Evolutionary conservation across 2,797 vertebrate genomes (phyloP), one percentile per base, ranked within the genome.

Genomic region (Sebastes nivosus): DNA sequence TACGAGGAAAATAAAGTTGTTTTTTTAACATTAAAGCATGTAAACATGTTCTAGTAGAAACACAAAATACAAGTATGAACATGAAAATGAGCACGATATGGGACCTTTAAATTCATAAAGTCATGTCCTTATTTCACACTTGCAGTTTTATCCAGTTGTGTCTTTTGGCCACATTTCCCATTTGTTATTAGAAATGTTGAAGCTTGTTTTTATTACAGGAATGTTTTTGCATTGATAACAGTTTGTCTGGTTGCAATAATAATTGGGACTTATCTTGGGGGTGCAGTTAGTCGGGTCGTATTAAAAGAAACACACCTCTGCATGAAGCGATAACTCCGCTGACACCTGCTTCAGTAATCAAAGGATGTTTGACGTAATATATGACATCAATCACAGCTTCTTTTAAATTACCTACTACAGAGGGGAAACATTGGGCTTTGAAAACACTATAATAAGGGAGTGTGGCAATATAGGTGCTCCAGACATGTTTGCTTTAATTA

Each of bases 211-310:
- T 59, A 25, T 25, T 18, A 46, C 11, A 57, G 55, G 14, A 46
- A 34, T 38, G 22, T 32, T 75, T 65, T 59, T 61, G 27, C 32
- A 63, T 57, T 14, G 13, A 67, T 67, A 55, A 68, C n/a, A 55
- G 8, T 10, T 3, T 11, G 29, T 72, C 36, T 50, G 46, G 46
- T 38, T 54, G 32, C 24, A 8, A 22, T 10, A 18, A 14, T 71
- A 18, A 77, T 67, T 59, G 27, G 11, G 7, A 73, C n/a, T 57
- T 69, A 76, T 81, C 75, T 72, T 65, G 36, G 12, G 36, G 63
- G n/a, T 55, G 18, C 72, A 81, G 64, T 46, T 32, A 14, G 18
- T 24, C 0, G 0, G 38, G 34, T 6, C 50, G 7, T 69, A 68
- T 36, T 64, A 24, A 42, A 30, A 58, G 50, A 67, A 69, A 59